Evolutionary conservation across 1,140 invertebrate species (phyloP).

Genomic region (Vanessa atalanta): DNA sequence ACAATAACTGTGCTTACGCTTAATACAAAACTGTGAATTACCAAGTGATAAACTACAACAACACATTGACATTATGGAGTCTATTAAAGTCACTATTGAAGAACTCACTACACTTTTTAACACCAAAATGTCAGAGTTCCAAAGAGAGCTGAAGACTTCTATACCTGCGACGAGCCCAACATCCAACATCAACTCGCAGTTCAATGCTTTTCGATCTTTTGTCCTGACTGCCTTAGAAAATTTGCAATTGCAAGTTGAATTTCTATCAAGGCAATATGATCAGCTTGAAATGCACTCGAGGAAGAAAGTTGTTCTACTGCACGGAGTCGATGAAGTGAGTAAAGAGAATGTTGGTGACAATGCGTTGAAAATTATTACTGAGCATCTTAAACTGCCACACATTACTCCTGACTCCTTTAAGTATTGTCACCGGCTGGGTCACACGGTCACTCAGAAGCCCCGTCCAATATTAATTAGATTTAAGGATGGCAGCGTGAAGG

Average conservation of each 20-base stretch:
- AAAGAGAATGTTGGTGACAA: not conserved
- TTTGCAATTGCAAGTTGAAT: conserved; percentile 15
- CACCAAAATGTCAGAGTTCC: not conserved
- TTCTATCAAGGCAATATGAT: not conserved
- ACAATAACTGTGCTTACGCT: too few relatives aligned
- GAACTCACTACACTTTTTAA: not conserved
- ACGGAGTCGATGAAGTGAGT: conserved; percentile 11
- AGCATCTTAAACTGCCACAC: too few relatives aligned
- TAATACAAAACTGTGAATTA: too few relatives aligned
- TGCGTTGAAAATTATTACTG: too few relatives aligned
- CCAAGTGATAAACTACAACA: too few relatives aligned
- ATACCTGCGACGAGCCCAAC: not conserved
- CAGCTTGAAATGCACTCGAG: too few relatives aligned
- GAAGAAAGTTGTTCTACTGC: not conserved
- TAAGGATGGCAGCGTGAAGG: too few relatives aligned
- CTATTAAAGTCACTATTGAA: not conserved
- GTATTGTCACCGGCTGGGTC: too few relatives aligned
- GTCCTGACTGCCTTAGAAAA: conserved; percentile 19
- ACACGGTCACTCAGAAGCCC: too few relatives aligned
- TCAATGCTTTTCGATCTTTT: conserved; percentile 11
- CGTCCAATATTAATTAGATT: too few relatives aligned
- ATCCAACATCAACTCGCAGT: conserved; percentile 14
- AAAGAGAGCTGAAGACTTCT: conserved; percentile 4
- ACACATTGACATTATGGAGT: too few relatives aligned
- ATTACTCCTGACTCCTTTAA: too few relatives aligned